Evolutionary conservation across 2,888 invertebrate genomes (phyloP).

Genomic region (Eristalis tenax): DNA sequence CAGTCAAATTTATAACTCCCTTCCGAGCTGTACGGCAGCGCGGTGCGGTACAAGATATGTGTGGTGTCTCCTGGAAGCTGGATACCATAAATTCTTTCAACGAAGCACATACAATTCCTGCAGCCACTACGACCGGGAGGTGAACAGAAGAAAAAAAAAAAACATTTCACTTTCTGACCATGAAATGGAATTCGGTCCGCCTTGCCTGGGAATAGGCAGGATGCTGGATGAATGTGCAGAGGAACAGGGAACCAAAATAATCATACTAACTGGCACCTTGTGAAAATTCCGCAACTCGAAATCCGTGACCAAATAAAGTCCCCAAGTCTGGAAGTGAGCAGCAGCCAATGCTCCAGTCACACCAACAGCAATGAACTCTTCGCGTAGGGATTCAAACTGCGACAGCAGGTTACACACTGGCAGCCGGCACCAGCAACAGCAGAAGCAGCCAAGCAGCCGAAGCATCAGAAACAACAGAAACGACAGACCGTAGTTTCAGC

Average conservation of each 20-base stretch:
- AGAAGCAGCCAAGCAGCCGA: too few species aligned
- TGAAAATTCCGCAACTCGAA: constrained; percentile 71
- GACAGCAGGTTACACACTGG: constrained; percentile 49
- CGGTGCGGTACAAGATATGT: constrained; percentile 42
- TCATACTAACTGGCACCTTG: constrained; percentile 72
- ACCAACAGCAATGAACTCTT: constrained; percentile 27
- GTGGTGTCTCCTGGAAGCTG: constrained; percentile 69
- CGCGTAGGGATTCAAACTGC: constrained; percentile 47
- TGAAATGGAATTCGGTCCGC: constrained; percentile 60
- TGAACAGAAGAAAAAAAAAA: constrained; percentile 37
- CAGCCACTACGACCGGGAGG: constrained; percentile 45
- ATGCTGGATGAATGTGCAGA: not conserved
- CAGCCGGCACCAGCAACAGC: not conserved
- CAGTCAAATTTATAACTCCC: constrained; percentile 58
- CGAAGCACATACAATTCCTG: constrained; percentile 59
- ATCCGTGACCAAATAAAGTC: constrained; percentile 72
- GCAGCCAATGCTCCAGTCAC: not conserved
- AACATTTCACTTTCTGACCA: constrained; percentile 71
- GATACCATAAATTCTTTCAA: constrained; percentile 67
- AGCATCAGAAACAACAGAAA: not conserved
- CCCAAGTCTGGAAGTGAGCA: constrained; percentile 47
- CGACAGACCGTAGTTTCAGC: constrained; percentile 14
- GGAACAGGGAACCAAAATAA: constrained; percentile 52
- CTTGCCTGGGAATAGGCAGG: constrained; percentile 20
- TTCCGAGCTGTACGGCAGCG: not conserved